Percentiles rank a stretch among this genome's conserved stretches.
These are phyloP conservation scores for Sipha flava DNA, from an alignment of 1,140 invertebrate genomes.

Conservation along the genomic window DNA sequence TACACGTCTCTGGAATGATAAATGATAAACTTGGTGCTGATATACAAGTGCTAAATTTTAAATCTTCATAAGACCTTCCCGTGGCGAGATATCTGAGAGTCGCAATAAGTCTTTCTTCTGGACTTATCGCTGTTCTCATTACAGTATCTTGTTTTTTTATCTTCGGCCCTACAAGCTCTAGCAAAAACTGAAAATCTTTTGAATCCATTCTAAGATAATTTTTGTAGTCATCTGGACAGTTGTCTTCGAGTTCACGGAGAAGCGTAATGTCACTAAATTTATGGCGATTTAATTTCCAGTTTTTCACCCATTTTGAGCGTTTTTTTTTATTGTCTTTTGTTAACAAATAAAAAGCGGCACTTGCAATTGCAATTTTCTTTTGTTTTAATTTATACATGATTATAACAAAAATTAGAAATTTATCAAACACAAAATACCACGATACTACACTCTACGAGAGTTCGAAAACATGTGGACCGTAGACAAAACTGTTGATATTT, in stretches of 20 bases:
- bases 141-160: conserved; percentile 42
- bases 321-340: not conserved
- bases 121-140: conserved; percentile 42
- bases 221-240: conserved; percentile 31
- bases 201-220: conserved; percentile 40
- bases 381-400: not conserved
- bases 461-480: not conserved
- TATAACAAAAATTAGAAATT: not conserved
- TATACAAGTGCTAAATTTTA: conserved; percentile 40
- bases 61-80: conserved; percentile 42
- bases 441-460: not conserved
- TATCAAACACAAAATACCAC: not conserved
- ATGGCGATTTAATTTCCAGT: not conserved
- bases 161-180: conserved; percentile 37
- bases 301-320: not conserved
- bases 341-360: not conserved
- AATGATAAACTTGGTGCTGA: conserved; percentile 36
- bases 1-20: conserved; percentile 38
- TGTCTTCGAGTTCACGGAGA: not conserved
- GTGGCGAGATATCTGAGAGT: conserved; percentile 43
- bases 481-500: not conserved
- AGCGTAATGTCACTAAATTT: not conserved
- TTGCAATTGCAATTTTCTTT: not conserved
- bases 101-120: conserved; percentile 41
- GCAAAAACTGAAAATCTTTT: conserved; percentile 36